Evolutionary conservation across 2,797 vertebrate species (phyloP).

Genomic region (Coregonus ussuriensis): DNA sequence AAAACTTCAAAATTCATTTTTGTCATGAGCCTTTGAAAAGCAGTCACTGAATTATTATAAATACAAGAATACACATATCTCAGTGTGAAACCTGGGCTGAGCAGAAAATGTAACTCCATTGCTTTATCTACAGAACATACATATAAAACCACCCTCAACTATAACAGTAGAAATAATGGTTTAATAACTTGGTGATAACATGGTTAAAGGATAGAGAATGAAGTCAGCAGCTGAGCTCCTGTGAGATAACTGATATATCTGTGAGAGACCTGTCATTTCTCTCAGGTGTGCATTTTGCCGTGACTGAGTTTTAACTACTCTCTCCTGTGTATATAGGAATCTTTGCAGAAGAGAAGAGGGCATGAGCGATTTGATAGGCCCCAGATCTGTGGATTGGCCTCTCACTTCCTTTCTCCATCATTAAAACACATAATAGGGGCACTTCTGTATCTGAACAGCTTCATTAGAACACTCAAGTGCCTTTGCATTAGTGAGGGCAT

Average conservation of each 20-base stretch:
- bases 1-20: neutral
- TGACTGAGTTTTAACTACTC: neutral
- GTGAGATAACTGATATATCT: neutral
- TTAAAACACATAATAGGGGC: neutral
- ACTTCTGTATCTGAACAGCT: neutral
- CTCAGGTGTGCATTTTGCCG: neutral
- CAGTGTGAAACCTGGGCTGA: neutral
- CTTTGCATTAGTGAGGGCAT: neutral
- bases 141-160: neutral
- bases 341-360: neutral
- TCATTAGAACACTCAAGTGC: neutral
- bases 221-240: neutral
- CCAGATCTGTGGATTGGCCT: neutral
- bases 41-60: neutral
- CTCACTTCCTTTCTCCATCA: neutral
- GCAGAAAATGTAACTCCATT: neutral
- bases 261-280: neutral
- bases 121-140: neutral
- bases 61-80: neutral
- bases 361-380: neutral
- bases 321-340: neutral
- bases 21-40: neutral
- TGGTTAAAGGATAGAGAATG: neutral
- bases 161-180: neutral
- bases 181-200: neutral